Conservation (phyloP, 1,140 invertebrate genomes). For the Drosophila leontia region DNA sequence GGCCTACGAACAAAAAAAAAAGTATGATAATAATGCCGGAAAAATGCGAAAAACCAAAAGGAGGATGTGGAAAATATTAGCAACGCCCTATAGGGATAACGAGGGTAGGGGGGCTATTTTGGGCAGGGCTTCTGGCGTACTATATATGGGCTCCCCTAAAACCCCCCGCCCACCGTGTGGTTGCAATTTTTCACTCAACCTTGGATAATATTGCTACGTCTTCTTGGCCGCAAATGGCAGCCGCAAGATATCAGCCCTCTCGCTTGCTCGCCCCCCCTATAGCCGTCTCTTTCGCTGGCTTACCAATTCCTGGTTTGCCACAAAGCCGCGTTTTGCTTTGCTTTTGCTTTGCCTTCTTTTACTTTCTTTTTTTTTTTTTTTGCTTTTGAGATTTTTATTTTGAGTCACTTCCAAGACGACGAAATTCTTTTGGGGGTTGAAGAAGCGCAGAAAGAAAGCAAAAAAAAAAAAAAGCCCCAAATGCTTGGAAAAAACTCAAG, state of each 20-base stretch:
- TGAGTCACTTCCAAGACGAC: slow-evolving; percentile 67
- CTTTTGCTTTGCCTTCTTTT: slow-evolving; percentile 20
- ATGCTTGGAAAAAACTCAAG: slow-evolving; percentile 45
- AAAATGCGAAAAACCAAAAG: slow-evolving; percentile 36
- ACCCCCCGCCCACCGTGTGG: slow-evolving; percentile 16
- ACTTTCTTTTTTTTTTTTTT: background rate
- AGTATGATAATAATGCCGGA: slow-evolving; percentile 19
- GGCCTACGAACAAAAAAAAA: slow-evolving; percentile 7
- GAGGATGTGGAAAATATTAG: slow-evolving; percentile 30
- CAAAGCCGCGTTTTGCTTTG: slow-evolving; percentile 68
- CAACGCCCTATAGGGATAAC: slow-evolving; percentile 27
- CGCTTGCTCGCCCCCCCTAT: slow-evolving; percentile 17
- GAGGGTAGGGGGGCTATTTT: slow-evolving; percentile 4
- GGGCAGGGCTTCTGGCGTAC: slow-evolving; percentile 16
- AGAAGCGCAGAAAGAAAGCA: slow-evolving; percentile 4
- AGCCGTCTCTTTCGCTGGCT: slow-evolving; percentile 30
- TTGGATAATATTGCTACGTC: slow-evolving; percentile 65
- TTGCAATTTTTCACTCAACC: slow-evolving; percentile 46
- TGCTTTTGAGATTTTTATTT: slow-evolving; percentile 59
- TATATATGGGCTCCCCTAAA: background rate
- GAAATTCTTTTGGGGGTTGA: slow-evolving; percentile 65
- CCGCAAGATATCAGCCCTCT: slow-evolving; percentile 76
- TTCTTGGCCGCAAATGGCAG: slow-evolving; percentile 82
- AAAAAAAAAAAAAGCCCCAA: slow-evolving; percentile 5
- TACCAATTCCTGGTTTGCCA: slow-evolving; percentile 72